Base-by-base conservation (phyloP, 2,113 vertebrate genomes). In the Sclerurus mexicanus region DNA sequence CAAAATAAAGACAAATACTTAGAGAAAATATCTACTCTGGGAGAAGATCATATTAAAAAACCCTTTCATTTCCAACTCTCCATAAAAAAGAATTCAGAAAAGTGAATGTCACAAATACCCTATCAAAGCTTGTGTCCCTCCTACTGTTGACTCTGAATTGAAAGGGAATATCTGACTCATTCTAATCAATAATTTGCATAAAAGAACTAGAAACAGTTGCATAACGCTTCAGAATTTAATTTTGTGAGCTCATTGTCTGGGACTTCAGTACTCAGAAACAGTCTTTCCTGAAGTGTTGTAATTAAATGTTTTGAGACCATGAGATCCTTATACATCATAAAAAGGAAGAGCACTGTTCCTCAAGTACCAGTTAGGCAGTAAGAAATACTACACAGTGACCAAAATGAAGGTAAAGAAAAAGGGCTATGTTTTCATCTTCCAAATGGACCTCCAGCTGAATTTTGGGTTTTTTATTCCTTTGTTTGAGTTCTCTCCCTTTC, bases 171-270 rank as follows among this genome's bases (percentile, higher is more conserved):
- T 93, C 66, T 97, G 95, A 97, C 58, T 96, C 88, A 96, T 46
- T 94, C 72, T 59, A 66, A 96, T 96, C 93, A 95, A 96, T 93
- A 94, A 97, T 97, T 97, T 96, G 97, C 92, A 94, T 93, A 89
- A 87, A 87, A 93, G 85, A 92, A 93, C 76, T 44, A 90, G 90
- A 87, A 96, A 59, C 14, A 21, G 62, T 85, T 93, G 85, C 69
- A 85, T 78, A 93, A 96, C 21, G 69, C 72, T 95, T 90, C 93
- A 96, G 80, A 88, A 94, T 69, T 63, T 85, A 42, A 87, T 96
- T 92, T 94, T 93, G 76, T 47, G 95, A 93, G 86, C 60, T 97
- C 90, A 92, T 40, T 93, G 90, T 96, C 95, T 96, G 39, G 63
- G 95, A 94, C 69, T 95, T 91, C 85, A 94, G 33, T 93, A 91